Percentiles rank a stretch among this genome's conserved stretches.
Conservation (phyloP, 2,888 invertebrate genomes). For the Subacronicta megacephala region DNA sequence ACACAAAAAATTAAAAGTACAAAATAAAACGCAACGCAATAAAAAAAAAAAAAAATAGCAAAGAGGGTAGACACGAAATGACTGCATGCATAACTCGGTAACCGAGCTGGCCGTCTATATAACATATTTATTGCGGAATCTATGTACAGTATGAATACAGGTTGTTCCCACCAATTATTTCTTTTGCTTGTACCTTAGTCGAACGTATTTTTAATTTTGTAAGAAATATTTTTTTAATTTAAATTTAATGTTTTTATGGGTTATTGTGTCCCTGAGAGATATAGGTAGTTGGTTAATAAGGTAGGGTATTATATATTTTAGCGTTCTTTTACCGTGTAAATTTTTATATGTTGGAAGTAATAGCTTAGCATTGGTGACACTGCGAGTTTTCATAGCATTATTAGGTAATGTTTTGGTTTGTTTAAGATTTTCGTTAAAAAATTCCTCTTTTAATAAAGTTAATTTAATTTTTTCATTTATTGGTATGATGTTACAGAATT, state of each 20-base stretch:
- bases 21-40: no score
- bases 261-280: neutral
- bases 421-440: neutral
- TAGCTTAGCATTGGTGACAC: neutral
- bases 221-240: neutral
- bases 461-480: neutral
- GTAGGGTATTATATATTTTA: neutral
- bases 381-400: neutral
- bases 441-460: neutral
- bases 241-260: neutral
- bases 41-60: no score
- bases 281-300: neutral
- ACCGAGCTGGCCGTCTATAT: no score
- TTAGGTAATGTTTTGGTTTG: neutral
- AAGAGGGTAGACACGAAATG: no score
- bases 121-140: no score
- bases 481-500: neutral
- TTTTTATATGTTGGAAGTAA: neutral
- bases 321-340: neutral
- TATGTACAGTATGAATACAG: no score
- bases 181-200: no score
- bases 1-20: no score
- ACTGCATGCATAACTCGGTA: no score
- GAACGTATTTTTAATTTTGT: no score
- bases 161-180: no score